Evolutionary conservation across 2,113 vertebrate genomes (phyloP).

Genomic region (Colistium nudipinnis): DNA sequence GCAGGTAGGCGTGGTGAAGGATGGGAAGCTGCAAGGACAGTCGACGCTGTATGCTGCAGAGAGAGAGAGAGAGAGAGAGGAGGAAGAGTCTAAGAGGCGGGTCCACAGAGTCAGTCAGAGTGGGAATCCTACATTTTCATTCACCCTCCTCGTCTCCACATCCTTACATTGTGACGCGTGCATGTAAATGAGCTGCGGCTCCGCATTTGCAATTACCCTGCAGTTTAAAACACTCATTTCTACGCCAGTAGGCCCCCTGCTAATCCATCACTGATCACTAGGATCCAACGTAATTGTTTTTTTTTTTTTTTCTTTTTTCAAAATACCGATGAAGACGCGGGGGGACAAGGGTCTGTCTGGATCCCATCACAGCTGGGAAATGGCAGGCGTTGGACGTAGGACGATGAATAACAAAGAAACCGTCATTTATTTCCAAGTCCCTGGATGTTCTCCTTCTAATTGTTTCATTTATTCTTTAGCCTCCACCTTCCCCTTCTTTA

Average conservation of each 20-base stretch:
- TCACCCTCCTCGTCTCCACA: no score
- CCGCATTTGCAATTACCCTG: no score
- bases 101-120: background rate
- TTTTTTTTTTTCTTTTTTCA: no score
- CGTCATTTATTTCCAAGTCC: background rate
- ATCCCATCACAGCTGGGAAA: background rate
- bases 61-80: constrained; percentile 17
- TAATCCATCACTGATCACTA: no score
- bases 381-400: background rate
- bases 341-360: background rate
- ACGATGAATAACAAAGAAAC: constrained; percentile 1
- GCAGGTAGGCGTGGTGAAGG: constrained; percentile 97
- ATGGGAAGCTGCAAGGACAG: constrained; percentile 98
- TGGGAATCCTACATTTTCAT: no score
- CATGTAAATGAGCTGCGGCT: no score
- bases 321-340: background rate
- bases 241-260: no score
- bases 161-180: no score
- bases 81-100: background rate
- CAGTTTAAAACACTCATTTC: no score
- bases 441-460: constrained; percentile 28
- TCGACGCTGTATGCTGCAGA: constrained; percentile 94
- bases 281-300: no score
- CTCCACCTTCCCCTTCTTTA: background rate
- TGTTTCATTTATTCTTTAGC: constrained; percentile 21